Percentiles rank a stretch among this genome's conserved stretches.
Evolutionary conservation across 2,797 vertebrate genomes (phyloP).

Genomic region (Odontamblyopus lacepedii): DNA sequence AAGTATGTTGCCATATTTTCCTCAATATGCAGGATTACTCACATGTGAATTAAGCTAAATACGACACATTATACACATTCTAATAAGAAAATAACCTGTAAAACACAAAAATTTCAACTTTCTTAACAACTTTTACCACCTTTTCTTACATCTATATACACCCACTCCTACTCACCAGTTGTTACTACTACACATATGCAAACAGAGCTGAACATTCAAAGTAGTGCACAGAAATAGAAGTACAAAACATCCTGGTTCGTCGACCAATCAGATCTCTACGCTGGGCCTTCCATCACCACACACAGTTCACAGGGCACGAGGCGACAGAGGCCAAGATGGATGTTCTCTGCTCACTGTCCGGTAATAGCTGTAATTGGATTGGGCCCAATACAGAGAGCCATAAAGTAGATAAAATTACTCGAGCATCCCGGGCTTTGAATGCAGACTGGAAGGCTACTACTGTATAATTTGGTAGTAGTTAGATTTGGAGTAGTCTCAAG

Average conservation of each 20-base stretch:
- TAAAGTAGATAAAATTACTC: slow-evolving; percentile 31
- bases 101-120: no score
- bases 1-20: no score
- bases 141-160: no score
- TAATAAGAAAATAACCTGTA: no score
- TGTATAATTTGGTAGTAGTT: neutral
- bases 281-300: neutral
- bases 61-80: no score
- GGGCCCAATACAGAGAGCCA: slow-evolving; percentile 18
- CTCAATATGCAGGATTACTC: no score
- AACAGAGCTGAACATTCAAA: slow-evolving; percentile 9
- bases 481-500: neutral
- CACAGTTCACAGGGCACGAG: slow-evolving; percentile 8
- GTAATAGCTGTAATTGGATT: slow-evolving; percentile 42
- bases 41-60: no score
- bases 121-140: neutral
- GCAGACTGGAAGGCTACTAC: neutral
- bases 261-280: neutral
- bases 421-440: slow-evolving; percentile 9
- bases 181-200: slow-evolving; percentile 10
- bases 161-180: neutral
- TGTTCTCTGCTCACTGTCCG: slow-evolving; percentile 7
- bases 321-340: slow-evolving; percentile 24
- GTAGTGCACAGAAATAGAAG: neutral
- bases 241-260: slow-evolving; percentile 10